Conservation (phyloP, 2,113 vertebrate species). For the Neogale vison region DNA sequence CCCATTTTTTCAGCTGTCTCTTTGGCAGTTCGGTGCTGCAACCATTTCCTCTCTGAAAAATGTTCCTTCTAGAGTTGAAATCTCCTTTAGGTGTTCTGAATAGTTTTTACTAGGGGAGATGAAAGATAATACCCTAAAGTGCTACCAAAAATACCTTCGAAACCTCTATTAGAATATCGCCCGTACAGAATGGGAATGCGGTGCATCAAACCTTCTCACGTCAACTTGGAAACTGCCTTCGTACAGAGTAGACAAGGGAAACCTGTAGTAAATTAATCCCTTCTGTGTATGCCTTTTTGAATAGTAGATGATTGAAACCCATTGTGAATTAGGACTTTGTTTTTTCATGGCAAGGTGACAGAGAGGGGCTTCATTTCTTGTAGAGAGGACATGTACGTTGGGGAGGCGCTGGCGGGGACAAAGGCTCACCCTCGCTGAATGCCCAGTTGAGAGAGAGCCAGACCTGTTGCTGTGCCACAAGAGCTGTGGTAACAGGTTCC, state of each 20-base stretch:
- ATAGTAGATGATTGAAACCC: not conserved
- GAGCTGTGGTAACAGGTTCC: accelerated
- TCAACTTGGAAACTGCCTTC: slow-evolving; percentile 4
- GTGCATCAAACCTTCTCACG: not conserved
- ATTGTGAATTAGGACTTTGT: not conserved
- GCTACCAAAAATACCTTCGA: not conserved
- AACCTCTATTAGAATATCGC: slow-evolving; percentile 14
- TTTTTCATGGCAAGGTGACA: not conserved
- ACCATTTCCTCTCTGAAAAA: slow-evolving; percentile 52
- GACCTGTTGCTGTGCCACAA: accelerated
- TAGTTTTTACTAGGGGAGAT: slow-evolving; percentile 19
- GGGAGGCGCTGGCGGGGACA: accelerated
- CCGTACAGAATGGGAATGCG: not conserved
- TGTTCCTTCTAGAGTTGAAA: not conserved
- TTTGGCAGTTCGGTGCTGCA: slow-evolving; percentile 15
- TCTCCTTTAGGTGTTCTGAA: slow-evolving; percentile 27
- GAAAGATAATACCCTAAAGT: slow-evolving; percentile 45
- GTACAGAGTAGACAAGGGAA: not conserved
- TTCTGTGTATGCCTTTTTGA: not conserved
- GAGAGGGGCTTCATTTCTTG: not conserved
- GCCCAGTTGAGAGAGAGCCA: not conserved
- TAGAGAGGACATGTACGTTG: not conserved
- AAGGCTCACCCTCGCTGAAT: accelerated
- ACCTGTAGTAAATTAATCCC: not conserved
- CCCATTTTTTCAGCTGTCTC: slow-evolving; percentile 72